A percentile compares a stretch with the other conserved stretches of the same genome.
phyloP scores from a whole-genome alignment of 2,113 vertebrate genomes.

The Microcebus jonahi region DNA sequence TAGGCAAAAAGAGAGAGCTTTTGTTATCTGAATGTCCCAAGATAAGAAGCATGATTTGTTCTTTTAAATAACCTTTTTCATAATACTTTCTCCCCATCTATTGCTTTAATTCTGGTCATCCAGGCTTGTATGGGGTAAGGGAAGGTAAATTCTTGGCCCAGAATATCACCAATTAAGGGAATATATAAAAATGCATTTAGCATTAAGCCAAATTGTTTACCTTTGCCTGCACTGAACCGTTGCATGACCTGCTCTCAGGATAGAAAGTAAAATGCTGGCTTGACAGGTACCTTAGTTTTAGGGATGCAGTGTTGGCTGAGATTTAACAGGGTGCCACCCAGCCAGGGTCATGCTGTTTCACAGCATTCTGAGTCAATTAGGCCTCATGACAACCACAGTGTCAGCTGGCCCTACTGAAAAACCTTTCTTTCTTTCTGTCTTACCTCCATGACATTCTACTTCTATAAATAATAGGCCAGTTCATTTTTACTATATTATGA shows the following conservation, averaged over 20 bases:
- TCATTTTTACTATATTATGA: background rate
- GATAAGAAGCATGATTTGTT: background rate
- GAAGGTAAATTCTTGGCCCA: background rate
- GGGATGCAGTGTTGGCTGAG: background rate
- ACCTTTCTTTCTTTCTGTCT: background rate
- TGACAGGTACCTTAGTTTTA: background rate
- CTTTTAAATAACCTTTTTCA: background rate
- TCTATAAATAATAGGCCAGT: background rate
- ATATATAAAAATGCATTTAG: background rate
- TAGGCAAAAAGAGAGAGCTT: background rate
- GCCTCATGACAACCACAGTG: background rate
- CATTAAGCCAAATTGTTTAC: background rate
- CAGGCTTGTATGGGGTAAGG: background rate
- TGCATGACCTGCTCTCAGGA: background rate
- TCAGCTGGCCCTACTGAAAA: background rate
- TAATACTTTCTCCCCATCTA: background rate
- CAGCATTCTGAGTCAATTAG: background rate
- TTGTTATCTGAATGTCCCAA: background rate
- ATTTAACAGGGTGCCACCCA: fast-evolving
- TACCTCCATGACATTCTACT: background rate
- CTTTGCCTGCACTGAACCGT: background rate
- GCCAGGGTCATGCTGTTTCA: background rate
- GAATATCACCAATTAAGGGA: background rate
- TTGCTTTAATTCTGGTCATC: background rate
- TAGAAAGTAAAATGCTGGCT: background rate